Percentiles rank a stretch among this genome's conserved stretches.
Evolutionary conservation across 1,140 invertebrate genomes (phyloP).

Genomic region (Macrobrachium rosenbergii): DNA sequence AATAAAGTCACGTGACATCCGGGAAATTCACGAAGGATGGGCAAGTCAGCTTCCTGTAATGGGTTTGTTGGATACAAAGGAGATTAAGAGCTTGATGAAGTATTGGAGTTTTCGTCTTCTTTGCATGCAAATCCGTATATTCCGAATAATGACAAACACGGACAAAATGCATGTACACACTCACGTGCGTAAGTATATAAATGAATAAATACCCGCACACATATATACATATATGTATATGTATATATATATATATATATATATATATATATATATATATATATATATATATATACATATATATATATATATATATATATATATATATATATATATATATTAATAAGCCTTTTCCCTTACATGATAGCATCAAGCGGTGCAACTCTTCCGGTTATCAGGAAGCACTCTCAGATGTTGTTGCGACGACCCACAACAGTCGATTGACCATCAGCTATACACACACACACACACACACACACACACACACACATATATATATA

Average conservation of each 20-base stretch:
- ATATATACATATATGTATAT: slow-evolving; percentile 6
- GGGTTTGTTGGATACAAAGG: too few relatives aligned
- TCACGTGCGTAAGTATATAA: not conserved
- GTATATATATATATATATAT: slow-evolving; percentile 27
- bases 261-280: slow-evolving; percentile 17
- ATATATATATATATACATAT: slow-evolving; percentile 2
- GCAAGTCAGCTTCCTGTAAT: too few relatives aligned
- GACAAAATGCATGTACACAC: not conserved
- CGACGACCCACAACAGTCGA: too few relatives aligned
- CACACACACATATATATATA: not conserved
- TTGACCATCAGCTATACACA: too few relatives aligned
- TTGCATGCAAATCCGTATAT: not conserved
- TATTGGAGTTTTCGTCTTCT: too few relatives aligned
- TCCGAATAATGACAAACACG: not conserved
- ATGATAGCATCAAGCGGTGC: too few relatives aligned
- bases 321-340: not conserved
- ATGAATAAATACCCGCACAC: not conserved
- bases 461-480: not conserved
- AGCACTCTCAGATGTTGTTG: too few relatives aligned
- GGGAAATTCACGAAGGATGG: too few relatives aligned
- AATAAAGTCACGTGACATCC: too few relatives aligned
- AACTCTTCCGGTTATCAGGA: too few relatives aligned
- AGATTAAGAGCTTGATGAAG: too few relatives aligned
- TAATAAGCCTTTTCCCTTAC: not conserved
- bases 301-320: slow-evolving; percentile 5